Base-by-base conservation (phyloP, 2,113 vertebrate genomes). In the Grantiella picta region DNA sequence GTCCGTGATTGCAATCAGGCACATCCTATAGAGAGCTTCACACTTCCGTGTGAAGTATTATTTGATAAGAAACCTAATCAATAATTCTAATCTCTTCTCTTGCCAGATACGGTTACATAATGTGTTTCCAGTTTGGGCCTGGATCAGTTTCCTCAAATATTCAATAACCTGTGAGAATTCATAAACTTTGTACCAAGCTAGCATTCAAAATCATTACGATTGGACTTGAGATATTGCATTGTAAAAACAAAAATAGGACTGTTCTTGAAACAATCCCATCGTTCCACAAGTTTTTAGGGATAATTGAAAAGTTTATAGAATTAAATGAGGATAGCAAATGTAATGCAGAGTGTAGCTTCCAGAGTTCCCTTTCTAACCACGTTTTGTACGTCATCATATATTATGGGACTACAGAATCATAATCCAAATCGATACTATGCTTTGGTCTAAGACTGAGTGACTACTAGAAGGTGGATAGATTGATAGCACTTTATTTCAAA, bases 31-130 rank as follows among this genome's bases (percentile, higher is more conserved):
- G 71, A 91, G 64, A 94, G 45, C 31, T 71, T 78, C 94, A 93
- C 54, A 57, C 86, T 95, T 95, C 89, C 29, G 14, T 49, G 52
- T 75, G 78, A 95, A 64, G 77, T 76, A 72, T 84, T 90, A 85
- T 97, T 96, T 94, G 91, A 95, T 94, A 88, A 93, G 92, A 93
- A n/a, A 24, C 22, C 24, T 73, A 96, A 95, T 93, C 94, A 93
- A 94, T 83, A 83, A 54, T 88, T 92, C 82, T 92, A 85, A 83
- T 94, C 96, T 96, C 49, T 95, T 93, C 77, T 79, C 77, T 92
- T 68, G 61, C 52, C 33, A 82, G 81, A 91, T 95, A 85, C 61
- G 88, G 65, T 93, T 81, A 89, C 73, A 89, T 83, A 93, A 96
- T 90, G 35, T 66, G 72, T 91, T 96, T 94, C 80, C 77, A 65